phyloP scores from a whole-genome alignment of 1,140 invertebrate species.

The Prorops nasuta region DNA sequence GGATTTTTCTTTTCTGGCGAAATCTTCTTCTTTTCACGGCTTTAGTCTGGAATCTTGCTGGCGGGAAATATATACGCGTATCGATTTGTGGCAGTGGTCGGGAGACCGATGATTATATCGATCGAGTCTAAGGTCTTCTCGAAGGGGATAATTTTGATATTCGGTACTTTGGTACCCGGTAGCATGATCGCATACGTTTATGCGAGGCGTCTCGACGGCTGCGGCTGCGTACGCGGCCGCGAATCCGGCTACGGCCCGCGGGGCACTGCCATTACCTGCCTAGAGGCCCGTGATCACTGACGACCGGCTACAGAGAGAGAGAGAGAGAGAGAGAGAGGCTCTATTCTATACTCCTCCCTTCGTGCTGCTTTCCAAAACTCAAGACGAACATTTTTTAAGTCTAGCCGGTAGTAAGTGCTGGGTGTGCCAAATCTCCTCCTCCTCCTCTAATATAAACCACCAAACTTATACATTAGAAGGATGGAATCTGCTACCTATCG shows the following conservation, averaged over 20 bases:
- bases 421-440: too few relatives aligned
- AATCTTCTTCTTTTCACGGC: too few relatives aligned
- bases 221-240: not conserved
- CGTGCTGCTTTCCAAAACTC: conserved; percentile 21
- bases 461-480: not conserved
- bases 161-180: conserved; percentile 38
- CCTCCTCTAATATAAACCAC: not conserved
- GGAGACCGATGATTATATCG: conserved; percentile 53
- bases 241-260: conserved; percentile 15
- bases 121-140: conserved; percentile 28
- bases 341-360: conserved; percentile 20
- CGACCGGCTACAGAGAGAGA: conserved; percentile 27
- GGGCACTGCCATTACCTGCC: conserved; percentile 46
- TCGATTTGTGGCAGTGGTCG: conserved; percentile 36
- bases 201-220: conserved; percentile 23
- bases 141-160: conserved; percentile 42
- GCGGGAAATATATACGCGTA: conserved; percentile 17
- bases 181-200: conserved; percentile 37
- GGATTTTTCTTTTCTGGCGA: too few relatives aligned
- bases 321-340: not conserved
- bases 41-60: too few relatives aligned
- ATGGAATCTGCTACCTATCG: conserved; percentile 3
- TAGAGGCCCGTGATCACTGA: conserved; percentile 42
- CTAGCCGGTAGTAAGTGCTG: conserved; percentile 55
- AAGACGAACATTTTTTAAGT: conserved; percentile 47